phyloP scores from a whole-genome alignment of 2,797 vertebrate genomes.

The Neosalanx taihuensis region DNA sequence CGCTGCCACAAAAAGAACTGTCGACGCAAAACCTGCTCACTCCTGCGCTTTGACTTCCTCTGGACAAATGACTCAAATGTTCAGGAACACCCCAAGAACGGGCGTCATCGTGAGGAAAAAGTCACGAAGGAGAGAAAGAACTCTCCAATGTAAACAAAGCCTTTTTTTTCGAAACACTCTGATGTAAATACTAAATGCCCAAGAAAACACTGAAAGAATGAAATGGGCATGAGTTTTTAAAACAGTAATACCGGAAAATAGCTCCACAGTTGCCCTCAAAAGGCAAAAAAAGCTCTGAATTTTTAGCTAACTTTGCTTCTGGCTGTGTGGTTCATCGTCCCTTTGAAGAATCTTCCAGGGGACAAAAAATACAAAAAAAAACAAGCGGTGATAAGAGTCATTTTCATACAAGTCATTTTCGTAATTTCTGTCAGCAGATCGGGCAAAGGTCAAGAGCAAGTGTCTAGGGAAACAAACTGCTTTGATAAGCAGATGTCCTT shows the following conservation, averaged over 20 bases:
- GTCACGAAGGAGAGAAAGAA: too few relatives aligned
- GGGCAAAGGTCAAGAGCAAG: too few relatives aligned
- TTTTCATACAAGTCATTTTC: background rate
- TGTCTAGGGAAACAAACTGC: too few relatives aligned
- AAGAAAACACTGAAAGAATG: constrained; percentile 33
- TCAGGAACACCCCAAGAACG: too few relatives aligned
- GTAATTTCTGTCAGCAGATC: too few relatives aligned
- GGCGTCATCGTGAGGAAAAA: too few relatives aligned
- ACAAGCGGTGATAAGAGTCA: background rate
- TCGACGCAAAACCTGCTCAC: constrained; percentile 7
- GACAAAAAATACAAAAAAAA: background rate
- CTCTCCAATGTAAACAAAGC: constrained; percentile 19
- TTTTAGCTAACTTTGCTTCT: background rate
- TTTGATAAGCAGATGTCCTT: background rate
- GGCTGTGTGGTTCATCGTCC: background rate
- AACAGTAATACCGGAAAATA: constrained; percentile 9
- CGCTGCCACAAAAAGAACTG: constrained; percentile 25
- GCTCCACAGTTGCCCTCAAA: constrained; percentile 28
- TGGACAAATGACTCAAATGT: background rate
- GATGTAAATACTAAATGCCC: constrained; percentile 6
- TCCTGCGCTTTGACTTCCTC: constrained; percentile 16
- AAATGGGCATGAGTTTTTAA: constrained; percentile 9
- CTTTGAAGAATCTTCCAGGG: background rate
- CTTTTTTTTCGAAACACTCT: too few relatives aligned
- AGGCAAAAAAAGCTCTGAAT: constrained; percentile 29